Conservation (phyloP, 2,113 vertebrate genomes). For the Sterrhoptilus dennistouni region DNA sequence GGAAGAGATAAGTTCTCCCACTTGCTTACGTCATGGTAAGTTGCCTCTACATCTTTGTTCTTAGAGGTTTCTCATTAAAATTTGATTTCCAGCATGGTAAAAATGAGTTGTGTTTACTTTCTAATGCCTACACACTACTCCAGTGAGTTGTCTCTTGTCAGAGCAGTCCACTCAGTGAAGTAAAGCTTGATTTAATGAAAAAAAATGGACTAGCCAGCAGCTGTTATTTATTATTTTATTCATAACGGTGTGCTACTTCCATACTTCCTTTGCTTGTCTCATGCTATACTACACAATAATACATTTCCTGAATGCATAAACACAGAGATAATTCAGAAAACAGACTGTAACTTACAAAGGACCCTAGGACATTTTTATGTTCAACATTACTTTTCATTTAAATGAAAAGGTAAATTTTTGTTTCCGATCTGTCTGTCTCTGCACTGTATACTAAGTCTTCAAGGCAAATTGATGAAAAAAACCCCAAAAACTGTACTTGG, state of each 20-base stretch:
- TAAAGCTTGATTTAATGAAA: constrained; percentile 7
- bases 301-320: neutral
- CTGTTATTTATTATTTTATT: neutral
- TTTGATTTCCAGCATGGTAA: neutral
- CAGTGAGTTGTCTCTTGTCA: neutral
- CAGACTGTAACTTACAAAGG: neutral
- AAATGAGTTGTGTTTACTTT: neutral
- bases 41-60: neutral
- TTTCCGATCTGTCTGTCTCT: neutral
- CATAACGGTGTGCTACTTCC: neutral
- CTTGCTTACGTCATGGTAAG: neutral
- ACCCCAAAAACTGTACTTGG: neutral
- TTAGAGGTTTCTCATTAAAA: neutral
- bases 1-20: neutral
- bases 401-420: neutral
- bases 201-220: neutral
- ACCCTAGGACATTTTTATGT: neutral
- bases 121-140: neutral
- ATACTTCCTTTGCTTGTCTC: neutral
- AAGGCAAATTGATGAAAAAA: neutral
- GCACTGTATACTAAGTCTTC: neutral
- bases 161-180: neutral
- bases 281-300: neutral
- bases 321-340: neutral
- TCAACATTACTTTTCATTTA: neutral